Percentiles rank a stretch among this genome's conserved stretches.
Evolutionary conservation across 2,888 invertebrate genomes (phyloP).

Genomic region (Ptilodon capucinus): DNA sequence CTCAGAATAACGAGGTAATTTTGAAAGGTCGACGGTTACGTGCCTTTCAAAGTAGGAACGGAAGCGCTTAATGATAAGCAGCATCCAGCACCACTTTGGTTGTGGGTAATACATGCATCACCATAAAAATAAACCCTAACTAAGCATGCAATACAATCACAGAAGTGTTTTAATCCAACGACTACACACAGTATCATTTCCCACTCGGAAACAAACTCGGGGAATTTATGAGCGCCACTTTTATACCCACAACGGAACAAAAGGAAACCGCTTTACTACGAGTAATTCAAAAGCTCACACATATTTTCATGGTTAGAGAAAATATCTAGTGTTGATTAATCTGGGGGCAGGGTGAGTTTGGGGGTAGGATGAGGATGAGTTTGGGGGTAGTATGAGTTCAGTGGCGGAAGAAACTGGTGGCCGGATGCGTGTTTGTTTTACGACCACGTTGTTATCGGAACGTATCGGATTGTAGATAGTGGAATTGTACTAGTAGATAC

Average conservation of each 20-base stretch:
- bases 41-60: no score
- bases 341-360: constrained; percentile 19
- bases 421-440: constrained; percentile 23
- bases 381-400: neutral
- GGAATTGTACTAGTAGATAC: no score
- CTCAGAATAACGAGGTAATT: no score
- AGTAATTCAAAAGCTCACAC: constrained; percentile 22
- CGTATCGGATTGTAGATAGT: constrained; percentile 20
- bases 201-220: constrained; percentile 9
- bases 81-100: no score
- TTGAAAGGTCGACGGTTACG: no score
- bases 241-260: constrained; percentile 15
- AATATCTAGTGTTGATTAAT: constrained; percentile 42
- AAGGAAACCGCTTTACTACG: constrained; percentile 8
- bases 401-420: no score
- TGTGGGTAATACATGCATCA: no score
- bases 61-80: no score
- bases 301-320: constrained; percentile 30
- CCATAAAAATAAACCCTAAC: no score
- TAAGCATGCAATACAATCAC: neutral
- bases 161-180: constrained; percentile 3
- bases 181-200: constrained; percentile 12
- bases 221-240: constrained; percentile 10
- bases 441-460: constrained; percentile 26
- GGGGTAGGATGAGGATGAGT: neutral